Evolutionary conservation across 2,888 invertebrate species (phyloP), one percentile per base, ranked within the genome.

Genomic region (Lasioglossum oenotherae): DNA sequence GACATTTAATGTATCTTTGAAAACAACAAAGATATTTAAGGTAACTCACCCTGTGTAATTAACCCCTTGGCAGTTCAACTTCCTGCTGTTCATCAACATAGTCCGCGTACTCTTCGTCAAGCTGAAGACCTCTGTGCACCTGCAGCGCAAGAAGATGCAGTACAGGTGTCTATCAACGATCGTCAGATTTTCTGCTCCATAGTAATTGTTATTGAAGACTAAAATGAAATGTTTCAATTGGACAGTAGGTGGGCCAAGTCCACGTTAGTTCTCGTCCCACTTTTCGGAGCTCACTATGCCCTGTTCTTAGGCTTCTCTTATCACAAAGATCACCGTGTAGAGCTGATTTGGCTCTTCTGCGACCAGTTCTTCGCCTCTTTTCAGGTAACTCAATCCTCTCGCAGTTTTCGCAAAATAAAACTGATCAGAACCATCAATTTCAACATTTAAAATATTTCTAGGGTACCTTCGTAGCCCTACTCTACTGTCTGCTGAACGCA

Each of bases 281-380:
- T 97, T 14, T 97, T 97, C 92, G 97, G 97, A 4, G 96, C 97
- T 12, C 97, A 97, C 87, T 97, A 97, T 90, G 95, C 96, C 5
- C 93, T 97, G 27, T 96, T 97, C 60, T 92, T 96, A 35, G 95
- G 96, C 14, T 94, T 97, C 87, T 96, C 96, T 8, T 96, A 96
- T 87, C 94, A 95, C 49, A 92, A 95, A 27, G 95, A 96, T 86
- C 94, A 95, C 84, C 95, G 94, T 0, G 93, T 96, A 10, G 96
- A 97, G 91, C 93, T 97, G 19, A 93, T 96, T 67, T 96, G 97
- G 96, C 95, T 97, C n/a, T 96, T 97, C 91, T 96, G 96, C 82
- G 97, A 97, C 93, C 96, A 96, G 93, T 95, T 96, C 41, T 97
- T 97, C 91, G 96, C 96, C 12, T 97, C 97, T 0, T 97, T 97